phyloP scores from a whole-genome alignment of 1,140 invertebrate species.

The Oryzaephilus surinamensis region DNA sequence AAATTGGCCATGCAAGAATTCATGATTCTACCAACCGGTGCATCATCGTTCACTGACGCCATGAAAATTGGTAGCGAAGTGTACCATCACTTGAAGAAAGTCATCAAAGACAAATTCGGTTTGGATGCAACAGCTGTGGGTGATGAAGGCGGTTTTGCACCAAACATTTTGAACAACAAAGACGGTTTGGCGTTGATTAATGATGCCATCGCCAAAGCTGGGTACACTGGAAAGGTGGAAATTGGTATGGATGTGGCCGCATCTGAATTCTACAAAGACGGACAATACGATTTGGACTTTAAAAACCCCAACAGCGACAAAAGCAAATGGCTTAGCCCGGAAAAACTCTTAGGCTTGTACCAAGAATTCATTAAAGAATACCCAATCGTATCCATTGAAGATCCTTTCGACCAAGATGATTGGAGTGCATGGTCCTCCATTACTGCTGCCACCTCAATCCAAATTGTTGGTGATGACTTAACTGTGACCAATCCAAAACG shows the following conservation, averaged over 20 bases:
- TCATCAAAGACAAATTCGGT: conserved; percentile 89
- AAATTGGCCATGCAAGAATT: conserved; percentile 88
- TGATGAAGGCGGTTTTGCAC: conserved; percentile 98
- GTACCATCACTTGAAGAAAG: conserved; percentile 91
- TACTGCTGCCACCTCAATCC: conserved; percentile 68
- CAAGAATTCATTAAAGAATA: conserved; percentile 84
- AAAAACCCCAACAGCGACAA: conserved; percentile 89
- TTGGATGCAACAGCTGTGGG: conserved; percentile 94
- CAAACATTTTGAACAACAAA: conserved; percentile 93
- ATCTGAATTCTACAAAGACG: conserved; percentile 83
- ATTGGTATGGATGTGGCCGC: conserved; percentile 99
- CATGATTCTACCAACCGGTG: conserved; percentile 49
- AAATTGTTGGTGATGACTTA: conserved; percentile 93
- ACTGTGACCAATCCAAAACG: conserved; percentile 85
- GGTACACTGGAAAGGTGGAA: conserved; percentile 85
- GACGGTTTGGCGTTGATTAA: conserved; percentile 81
- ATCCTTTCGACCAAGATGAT: conserved; percentile 96
- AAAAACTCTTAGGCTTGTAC: conserved; percentile 78
- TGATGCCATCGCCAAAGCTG: conserved; percentile 84
- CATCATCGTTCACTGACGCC: conserved; percentile 83
- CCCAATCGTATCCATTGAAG: conserved; percentile 95
- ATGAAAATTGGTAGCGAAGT: conserved; percentile 97
- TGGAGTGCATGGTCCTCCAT: conserved; percentile 87
- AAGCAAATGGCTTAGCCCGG: conserved; percentile 59
- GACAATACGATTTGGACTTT: conserved; percentile 92